These are phyloP conservation scores for Chlorospingus flavigularis DNA, from an alignment of 2,797 vertebrate genomes.

Conservation along the genomic window DNA sequence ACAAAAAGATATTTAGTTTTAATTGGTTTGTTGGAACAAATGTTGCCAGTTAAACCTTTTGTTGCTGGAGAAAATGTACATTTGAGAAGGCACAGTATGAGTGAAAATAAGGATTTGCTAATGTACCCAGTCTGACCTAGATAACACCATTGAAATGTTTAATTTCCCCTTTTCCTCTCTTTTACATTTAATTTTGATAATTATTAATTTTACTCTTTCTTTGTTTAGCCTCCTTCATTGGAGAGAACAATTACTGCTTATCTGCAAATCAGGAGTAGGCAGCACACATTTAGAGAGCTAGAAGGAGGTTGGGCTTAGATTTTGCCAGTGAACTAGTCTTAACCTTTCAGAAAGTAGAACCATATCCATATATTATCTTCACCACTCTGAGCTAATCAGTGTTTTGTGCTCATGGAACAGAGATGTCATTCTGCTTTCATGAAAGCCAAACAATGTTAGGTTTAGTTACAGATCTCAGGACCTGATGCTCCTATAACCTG, in stretches of 20 bases:
- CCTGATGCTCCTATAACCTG: neutral
- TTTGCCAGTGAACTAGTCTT: neutral
- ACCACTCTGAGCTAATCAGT: neutral
- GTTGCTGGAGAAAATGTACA: neutral
- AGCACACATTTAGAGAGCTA: neutral
- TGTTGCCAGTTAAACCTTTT: neutral
- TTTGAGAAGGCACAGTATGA: neutral
- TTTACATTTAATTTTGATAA: neutral
- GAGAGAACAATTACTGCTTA: neutral
- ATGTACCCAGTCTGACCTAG: neutral
- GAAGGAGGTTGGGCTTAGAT: neutral
- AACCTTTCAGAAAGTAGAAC: neutral
- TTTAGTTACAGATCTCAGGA: neutral
- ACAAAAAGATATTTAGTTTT: conserved; percentile 20
- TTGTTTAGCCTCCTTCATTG: neutral
- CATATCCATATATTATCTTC: neutral
- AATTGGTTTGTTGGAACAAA: neutral
- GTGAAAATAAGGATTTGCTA: neutral
- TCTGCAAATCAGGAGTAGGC: neutral
- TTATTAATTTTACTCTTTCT: neutral
- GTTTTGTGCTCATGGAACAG: neutral
- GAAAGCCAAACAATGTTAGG: neutral
- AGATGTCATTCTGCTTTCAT: neutral
- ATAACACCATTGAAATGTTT: neutral
- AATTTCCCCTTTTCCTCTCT: neutral